phyloP scores from a whole-genome alignment of 1,140 invertebrate genomes.

The Bombus superbus region DNA sequence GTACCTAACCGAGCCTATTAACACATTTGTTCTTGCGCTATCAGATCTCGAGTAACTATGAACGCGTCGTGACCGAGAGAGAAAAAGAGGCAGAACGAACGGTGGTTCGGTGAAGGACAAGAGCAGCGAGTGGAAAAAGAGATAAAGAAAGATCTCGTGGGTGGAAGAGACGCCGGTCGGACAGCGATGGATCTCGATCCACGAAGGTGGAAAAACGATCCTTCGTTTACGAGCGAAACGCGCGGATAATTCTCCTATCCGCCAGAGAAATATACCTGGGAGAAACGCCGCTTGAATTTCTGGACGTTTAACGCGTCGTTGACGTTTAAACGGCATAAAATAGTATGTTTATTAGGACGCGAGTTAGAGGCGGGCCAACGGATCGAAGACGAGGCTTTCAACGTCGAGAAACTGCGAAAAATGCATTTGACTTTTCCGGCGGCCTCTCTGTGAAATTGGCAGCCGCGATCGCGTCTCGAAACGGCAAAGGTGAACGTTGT shows the following conservation, averaged over 20 bases:
- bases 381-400: too few species aligned
- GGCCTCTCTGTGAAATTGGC: background rate
- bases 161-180: conserved; percentile 46
- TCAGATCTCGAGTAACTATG: conserved; percentile 51
- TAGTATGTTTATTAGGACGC: conserved; percentile 35
- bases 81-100: too few species aligned
- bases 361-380: background rate
- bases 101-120: background rate
- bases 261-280: background rate
- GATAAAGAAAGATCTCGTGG: conserved; percentile 41
- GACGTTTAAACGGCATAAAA: conserved; percentile 50
- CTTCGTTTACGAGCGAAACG: conserved; percentile 43
- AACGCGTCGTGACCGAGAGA: conserved; percentile 10
- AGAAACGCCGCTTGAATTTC: background rate
- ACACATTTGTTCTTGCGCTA: conserved; percentile 61
- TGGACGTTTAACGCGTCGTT: conserved; percentile 30
- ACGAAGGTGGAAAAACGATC: conserved; percentile 40
- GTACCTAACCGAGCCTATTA: conserved; percentile 58
- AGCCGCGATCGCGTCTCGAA: background rate
- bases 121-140: background rate
- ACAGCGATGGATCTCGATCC: conserved; percentile 42
- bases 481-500: background rate
- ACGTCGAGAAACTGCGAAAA: background rate
- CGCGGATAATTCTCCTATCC: conserved; percentile 13
- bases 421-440: background rate